phyloP scores from a whole-genome alignment of 2,113 vertebrate genomes.

The Indri indri region DNA sequence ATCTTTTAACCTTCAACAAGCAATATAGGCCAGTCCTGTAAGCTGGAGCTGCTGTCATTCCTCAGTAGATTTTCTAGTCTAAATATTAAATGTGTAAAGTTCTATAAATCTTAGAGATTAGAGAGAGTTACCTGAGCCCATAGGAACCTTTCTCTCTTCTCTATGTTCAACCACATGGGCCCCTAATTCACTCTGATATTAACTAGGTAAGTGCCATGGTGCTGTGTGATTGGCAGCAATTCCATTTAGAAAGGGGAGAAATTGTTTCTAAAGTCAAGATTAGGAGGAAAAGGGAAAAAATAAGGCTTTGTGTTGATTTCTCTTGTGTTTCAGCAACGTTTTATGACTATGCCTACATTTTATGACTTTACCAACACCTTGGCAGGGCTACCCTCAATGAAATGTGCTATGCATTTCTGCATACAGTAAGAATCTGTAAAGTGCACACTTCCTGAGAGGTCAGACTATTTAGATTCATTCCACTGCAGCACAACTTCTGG shows the following conservation, averaged over 20 bases:
- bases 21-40: not conserved
- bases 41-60: not conserved
- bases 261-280: not conserved
- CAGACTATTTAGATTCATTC: not conserved
- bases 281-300: not conserved
- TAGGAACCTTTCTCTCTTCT: not conserved
- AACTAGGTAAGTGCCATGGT: not conserved
- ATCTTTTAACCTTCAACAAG: not conserved
- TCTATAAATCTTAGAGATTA: not conserved
- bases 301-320: not conserved
- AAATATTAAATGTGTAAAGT: constrained; percentile 21
- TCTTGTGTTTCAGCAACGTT: not conserved
- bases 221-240: not conserved
- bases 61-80: not conserved
- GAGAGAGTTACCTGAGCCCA: not conserved
- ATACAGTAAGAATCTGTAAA: not conserved
- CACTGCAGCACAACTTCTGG: not conserved
- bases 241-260: not conserved
- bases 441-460: not conserved
- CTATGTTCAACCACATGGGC: not conserved
- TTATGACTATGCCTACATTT: not conserved
- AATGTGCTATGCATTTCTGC: not conserved
- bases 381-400: not conserved
- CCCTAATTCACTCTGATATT: not conserved
- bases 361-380: not conserved